Conservation (phyloP, 2,113 vertebrate genomes). For the Baryphthengus martii region DNA sequence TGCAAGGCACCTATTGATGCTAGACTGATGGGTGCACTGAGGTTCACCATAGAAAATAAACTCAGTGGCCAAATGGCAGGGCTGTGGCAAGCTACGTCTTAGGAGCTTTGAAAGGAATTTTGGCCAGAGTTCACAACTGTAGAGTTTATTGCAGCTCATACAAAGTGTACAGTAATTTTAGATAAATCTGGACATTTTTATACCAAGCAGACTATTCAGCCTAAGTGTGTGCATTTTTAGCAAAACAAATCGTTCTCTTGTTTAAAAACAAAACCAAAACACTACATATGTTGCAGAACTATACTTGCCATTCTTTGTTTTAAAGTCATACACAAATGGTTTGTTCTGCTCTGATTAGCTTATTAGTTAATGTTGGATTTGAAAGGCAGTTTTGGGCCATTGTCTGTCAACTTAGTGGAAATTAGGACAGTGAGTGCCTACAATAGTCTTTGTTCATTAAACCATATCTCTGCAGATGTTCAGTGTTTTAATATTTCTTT, state of each 20-base stretch:
- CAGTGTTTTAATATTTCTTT: slow-evolving; percentile 60
- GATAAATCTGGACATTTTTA: slow-evolving; percentile 25
- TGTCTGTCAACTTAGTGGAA: slow-evolving; percentile 77
- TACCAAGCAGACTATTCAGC: slow-evolving; percentile 51
- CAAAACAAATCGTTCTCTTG: slow-evolving; percentile 49
- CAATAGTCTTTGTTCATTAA: slow-evolving; percentile 79
- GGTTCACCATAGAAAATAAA: not conserved
- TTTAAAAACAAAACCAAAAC: slow-evolving; percentile 51
- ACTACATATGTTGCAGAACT: slow-evolving; percentile 32
- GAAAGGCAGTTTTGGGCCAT: slow-evolving; percentile 76
- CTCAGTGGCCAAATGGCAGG: not conserved
- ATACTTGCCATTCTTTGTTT: slow-evolving; percentile 55
- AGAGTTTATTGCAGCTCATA: slow-evolving; percentile 6
- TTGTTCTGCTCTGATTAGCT: slow-evolving; percentile 81
- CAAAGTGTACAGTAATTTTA: not conserved
- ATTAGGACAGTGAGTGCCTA: slow-evolving; percentile 78
- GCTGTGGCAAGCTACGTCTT: not conserved
- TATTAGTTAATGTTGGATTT: slow-evolving; percentile 76
- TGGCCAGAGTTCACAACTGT: not conserved
- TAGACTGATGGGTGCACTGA: not conserved
- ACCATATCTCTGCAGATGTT: slow-evolving; percentile 78
- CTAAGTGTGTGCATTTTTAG: slow-evolving; percentile 43
- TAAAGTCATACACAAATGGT: slow-evolving; percentile 63
- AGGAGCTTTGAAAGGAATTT: not conserved
- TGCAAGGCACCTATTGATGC: not conserved